phyloP scores from a whole-genome alignment of 1,140 invertebrate genomes.

The Drosophila pruinosa region DNA sequence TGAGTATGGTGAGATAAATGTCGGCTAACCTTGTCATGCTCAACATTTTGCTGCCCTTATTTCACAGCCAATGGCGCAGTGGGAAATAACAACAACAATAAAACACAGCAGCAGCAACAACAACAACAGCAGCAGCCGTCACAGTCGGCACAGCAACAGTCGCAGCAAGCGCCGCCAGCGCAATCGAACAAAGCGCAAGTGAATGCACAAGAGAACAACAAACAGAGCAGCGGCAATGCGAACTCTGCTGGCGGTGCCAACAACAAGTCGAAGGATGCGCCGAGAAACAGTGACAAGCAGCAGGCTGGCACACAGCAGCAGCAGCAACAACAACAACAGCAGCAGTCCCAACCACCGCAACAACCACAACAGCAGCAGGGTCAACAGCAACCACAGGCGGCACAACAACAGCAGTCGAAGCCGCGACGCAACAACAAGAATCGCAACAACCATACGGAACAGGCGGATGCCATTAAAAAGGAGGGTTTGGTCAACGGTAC shows the following conservation, averaged over 20 bases:
- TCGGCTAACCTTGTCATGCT: not conserved
- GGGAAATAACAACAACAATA: conserved; percentile 74
- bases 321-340: conserved; percentile 39
- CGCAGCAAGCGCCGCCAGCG: conserved; percentile 38
- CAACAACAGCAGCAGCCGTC: conserved; percentile 36
- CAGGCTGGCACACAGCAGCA: conserved; percentile 42
- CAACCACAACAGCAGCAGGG: conserved; percentile 39
- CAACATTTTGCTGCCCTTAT: not conserved
- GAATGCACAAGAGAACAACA: conserved; percentile 67
- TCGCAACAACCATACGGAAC: conserved; percentile 73
- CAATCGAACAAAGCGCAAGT: conserved; percentile 52
- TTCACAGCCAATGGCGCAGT: conserved; percentile 71
- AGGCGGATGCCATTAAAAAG: conserved; percentile 68
- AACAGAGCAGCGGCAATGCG: conserved; percentile 68
- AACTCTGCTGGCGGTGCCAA: conserved; percentile 51
- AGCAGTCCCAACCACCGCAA: conserved; percentile 38
- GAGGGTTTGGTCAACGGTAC: conserved; percentile 79
- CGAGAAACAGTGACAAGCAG: conserved; percentile 45
- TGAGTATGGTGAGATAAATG: conserved; percentile 56
- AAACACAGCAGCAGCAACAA: conserved; percentile 33
- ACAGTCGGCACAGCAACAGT: conserved; percentile 38
- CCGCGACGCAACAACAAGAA: conserved; percentile 76
- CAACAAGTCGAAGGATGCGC: conserved; percentile 64
- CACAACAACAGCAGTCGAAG: conserved; percentile 68
- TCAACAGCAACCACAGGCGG: conserved; percentile 37